Evolutionary conservation across 2,888 invertebrate species (phyloP).

Genomic region (Lysandra bellargus): DNA sequence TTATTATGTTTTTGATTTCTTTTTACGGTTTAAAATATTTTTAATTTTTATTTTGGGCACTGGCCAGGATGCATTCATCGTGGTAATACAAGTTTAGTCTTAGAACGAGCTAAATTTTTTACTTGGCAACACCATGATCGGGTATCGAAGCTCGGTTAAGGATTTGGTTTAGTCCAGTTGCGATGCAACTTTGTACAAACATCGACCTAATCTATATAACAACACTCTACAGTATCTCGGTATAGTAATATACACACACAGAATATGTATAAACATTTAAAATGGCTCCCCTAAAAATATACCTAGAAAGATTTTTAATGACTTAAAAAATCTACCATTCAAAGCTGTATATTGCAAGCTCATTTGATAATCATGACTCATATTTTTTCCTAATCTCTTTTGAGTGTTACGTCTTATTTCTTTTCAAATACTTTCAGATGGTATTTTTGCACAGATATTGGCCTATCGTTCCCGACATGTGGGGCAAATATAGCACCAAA

Average conservation of each 20-base stretch:
- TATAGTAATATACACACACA: conserved; percentile 31
- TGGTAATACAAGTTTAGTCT: conserved; percentile 41
- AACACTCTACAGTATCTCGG: conserved; percentile 46
- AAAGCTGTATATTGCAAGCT: conserved; percentile 8
- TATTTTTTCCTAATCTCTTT: neutral
- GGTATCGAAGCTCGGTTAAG: conserved; percentile 64
- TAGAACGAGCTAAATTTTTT: conserved; percentile 48
- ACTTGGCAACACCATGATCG: conserved; percentile 65
- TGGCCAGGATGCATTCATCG: conserved; percentile 2
- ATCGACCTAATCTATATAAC: conserved; percentile 63
- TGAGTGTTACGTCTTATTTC: neutral
- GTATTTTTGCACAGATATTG: neutral
- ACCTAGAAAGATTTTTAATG: neutral
- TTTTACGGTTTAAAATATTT: neutral
- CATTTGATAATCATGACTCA: neutral
- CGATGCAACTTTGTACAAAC: conserved; percentile 58
- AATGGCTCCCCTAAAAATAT: conserved; percentile 16
- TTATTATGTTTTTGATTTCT: neutral
- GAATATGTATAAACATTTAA: conserved; percentile 2
- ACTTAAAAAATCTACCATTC: conserved; percentile 16
- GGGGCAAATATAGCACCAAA: neutral
- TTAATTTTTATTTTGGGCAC: neutral
- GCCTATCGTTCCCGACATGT: neutral
- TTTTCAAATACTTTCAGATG: neutral
- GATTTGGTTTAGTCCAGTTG: conserved; percentile 40